Conservation (phyloP, 1,140 invertebrate genomes). For the Drosophila guanche region DNA sequence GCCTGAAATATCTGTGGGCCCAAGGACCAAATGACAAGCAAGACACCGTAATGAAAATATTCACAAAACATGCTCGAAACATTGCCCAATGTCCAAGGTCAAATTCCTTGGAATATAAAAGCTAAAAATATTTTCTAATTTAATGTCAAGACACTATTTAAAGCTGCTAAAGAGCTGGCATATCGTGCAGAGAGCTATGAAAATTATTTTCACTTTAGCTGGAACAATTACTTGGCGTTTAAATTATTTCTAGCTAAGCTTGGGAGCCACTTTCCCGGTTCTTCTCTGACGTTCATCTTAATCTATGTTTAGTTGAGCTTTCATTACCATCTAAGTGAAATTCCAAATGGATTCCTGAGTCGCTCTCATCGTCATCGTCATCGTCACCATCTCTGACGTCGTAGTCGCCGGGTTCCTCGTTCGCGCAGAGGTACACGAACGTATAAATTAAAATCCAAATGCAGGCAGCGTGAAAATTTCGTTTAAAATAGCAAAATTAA, state of each 20-base stretch:
- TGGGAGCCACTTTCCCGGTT: neutral
- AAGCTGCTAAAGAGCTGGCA: too few relatives aligned
- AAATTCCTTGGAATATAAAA: too few relatives aligned
- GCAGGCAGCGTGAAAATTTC: conserved; percentile 63
- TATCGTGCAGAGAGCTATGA: too few relatives aligned
- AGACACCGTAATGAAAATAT: too few relatives aligned
- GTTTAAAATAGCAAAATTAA: conserved; percentile 70
- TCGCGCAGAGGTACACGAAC: conserved; percentile 30
- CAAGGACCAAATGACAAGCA: too few relatives aligned
- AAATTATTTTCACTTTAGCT: too few relatives aligned
- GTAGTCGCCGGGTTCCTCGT: neutral
- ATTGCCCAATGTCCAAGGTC: too few relatives aligned
- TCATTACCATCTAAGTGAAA: conserved; percentile 47
- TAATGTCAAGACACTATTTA: too few relatives aligned
- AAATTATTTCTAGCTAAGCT: conserved; percentile 20
- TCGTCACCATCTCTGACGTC: neutral
- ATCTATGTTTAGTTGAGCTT: conserved; percentile 12
- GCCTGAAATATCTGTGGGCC: neutral
- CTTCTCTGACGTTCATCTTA: too few relatives aligned
- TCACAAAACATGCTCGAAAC: too few relatives aligned
- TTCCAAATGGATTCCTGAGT: conserved; percentile 39
- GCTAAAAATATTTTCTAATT: too few relatives aligned
- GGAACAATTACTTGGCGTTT: conserved; percentile 26
- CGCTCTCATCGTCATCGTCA: conserved; percentile 11
- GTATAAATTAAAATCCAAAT: conserved; percentile 67